These are phyloP conservation scores for Nomada flava DNA, from an alignment of 2,888 invertebrate species.

Conservation along the genomic window DNA sequence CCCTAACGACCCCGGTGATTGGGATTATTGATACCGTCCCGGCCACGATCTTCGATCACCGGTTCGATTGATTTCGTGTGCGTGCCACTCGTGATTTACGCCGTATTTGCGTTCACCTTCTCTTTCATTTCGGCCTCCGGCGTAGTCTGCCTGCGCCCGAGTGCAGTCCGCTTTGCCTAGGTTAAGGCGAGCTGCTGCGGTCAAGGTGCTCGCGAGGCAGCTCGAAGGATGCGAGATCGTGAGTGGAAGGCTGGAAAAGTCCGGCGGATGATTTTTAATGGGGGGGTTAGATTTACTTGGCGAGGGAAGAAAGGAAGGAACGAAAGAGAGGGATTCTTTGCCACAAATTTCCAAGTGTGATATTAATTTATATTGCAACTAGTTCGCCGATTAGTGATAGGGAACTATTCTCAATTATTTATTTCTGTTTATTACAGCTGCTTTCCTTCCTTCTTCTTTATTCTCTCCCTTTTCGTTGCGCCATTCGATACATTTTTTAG, in stretches of 20 bases:
- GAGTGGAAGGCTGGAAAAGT: not conserved
- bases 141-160: constrained; percentile 2
- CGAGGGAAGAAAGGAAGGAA: too few relatives aligned
- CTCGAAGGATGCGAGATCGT: constrained; percentile 28
- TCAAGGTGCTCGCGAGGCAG: constrained; percentile 16
- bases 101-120: constrained; percentile 57
- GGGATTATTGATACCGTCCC: constrained; percentile 53
- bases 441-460: too few relatives aligned
- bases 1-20: constrained; percentile 56
- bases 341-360: too few relatives aligned
- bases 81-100: constrained; percentile 51
- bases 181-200: constrained; percentile 44
- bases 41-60: constrained; percentile 48
- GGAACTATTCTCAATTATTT: too few relatives aligned
- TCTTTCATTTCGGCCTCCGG: constrained; percentile 54
- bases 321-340: too few relatives aligned
- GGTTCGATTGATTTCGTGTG: constrained; percentile 52
- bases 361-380: too few relatives aligned
- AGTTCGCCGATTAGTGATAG: too few relatives aligned
- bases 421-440: too few relatives aligned
- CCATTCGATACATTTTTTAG: too few relatives aligned
- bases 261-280: too few relatives aligned
- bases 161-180: constrained; percentile 27
- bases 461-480: too few relatives aligned
- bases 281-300: too few relatives aligned